These are phyloP conservation scores for Diploscapter pachys DNA, from an alignment of 1,140 invertebrate genomes.

Conservation along the genomic window DNA sequence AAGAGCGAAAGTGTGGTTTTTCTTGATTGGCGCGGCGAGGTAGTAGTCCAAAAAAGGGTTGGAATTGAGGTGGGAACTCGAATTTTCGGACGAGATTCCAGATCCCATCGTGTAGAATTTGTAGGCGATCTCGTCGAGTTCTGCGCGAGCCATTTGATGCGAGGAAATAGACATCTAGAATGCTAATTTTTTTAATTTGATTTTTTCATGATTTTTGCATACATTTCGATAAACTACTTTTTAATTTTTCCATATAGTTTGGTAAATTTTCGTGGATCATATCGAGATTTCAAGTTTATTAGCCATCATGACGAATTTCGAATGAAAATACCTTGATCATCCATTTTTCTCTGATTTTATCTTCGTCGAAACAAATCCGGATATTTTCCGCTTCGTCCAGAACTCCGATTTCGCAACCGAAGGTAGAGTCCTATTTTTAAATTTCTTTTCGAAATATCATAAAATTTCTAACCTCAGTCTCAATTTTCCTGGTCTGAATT, in stretches of 20 bases:
- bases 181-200: too few species aligned
- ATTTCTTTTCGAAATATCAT: neutral
- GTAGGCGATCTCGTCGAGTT: conserved; percentile 33
- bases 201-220: too few species aligned
- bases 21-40: conserved; percentile 16
- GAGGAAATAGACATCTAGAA: conserved; percentile 29
- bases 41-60: conserved; percentile 21
- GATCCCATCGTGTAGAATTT: conserved; percentile 28
- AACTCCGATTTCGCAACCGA: conserved; percentile 8
- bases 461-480: neutral
- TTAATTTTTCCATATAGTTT: too few species aligned
- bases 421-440: neutral
- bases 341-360: conserved; percentile 27
- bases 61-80: neutral
- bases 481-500: neutral
- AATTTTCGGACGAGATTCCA: conserved; percentile 2
- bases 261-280: too few species aligned
- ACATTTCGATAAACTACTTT: too few species aligned
- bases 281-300: too few species aligned
- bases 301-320: too few species aligned
- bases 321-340: conserved; percentile 25
- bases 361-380: conserved; percentile 3
- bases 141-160: conserved; percentile 31
- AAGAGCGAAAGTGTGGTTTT: conserved; percentile 23
- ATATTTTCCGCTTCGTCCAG: conserved; percentile 12